Percentiles rank a stretch among this genome's conserved stretches.
Evolutionary conservation across 2,113 vertebrate genomes (phyloP).

Genomic region (Marmota flaviventris): DNA sequence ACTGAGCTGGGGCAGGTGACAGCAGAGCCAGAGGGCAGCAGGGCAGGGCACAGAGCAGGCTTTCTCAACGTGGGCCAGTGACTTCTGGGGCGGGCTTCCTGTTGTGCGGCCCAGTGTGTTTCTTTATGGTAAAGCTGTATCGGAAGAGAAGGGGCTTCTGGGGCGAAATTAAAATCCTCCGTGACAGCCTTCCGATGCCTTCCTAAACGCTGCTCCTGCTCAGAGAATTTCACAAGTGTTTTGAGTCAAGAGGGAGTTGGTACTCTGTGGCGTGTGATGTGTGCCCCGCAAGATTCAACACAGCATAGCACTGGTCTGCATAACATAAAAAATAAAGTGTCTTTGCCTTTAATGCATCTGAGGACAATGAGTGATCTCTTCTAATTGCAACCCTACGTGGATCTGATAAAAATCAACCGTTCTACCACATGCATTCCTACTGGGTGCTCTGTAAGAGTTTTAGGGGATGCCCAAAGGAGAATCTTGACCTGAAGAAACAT

Average conservation of each 20-base stretch:
- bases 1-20: too few relatives aligned
- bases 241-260: too few relatives aligned
- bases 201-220: accelerated
- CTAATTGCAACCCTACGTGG: not conserved
- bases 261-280: not conserved
- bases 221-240: not conserved
- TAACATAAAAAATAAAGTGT: not conserved
- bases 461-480: not conserved
- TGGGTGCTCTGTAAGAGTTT: too few relatives aligned
- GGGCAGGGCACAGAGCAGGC: too few relatives aligned
- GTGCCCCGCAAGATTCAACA: not conserved
- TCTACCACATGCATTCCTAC: not conserved
- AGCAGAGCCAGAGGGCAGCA: too few relatives aligned
- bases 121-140: not conserved
- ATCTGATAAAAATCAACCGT: not conserved
- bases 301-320: too few relatives aligned
- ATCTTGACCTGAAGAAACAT: not conserved
- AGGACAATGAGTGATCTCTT: not conserved
- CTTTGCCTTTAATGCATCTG: not conserved
- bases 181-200: not conserved
- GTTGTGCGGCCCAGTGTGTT: not conserved
- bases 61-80: too few relatives aligned
- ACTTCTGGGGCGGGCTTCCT: too few relatives aligned
- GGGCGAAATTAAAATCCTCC: constrained; percentile 43
- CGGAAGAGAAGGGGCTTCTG: not conserved